Evolutionary conservation across 2,113 vertebrate species (phyloP).

Genomic region (Phyllostomus hastatus): DNA sequence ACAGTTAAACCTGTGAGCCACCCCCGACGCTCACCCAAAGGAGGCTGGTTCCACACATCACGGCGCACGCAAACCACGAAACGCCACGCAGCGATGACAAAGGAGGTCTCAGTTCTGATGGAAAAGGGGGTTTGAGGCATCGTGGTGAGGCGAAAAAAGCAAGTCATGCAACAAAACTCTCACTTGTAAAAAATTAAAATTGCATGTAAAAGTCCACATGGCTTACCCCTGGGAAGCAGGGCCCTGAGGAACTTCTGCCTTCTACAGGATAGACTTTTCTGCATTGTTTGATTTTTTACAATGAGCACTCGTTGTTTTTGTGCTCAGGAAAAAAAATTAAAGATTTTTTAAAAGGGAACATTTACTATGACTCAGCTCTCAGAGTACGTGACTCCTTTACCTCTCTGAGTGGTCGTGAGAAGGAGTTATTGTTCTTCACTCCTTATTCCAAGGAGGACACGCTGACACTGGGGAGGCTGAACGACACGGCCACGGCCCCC

Average conservation of each 20-base stretch:
- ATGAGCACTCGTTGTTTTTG: not conserved
- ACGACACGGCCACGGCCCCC: not conserved
- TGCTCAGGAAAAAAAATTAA: not conserved
- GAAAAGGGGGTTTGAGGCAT: not conserved
- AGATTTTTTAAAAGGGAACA: not conserved
- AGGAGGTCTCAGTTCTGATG: not conserved
- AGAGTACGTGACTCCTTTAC: not conserved
- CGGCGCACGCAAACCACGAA: not conserved
- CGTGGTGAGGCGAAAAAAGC: not conserved
- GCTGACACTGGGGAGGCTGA: not conserved
- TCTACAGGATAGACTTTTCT: not conserved
- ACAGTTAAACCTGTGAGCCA: not conserved
- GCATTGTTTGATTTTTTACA: not conserved
- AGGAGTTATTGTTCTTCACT: not conserved
- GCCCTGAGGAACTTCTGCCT: not conserved
- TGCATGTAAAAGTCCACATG: not conserved
- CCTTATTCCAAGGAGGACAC: not conserved
- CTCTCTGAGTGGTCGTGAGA: not conserved
- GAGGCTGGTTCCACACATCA: not conserved
- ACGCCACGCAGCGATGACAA: not conserved
- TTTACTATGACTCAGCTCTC: not conserved
- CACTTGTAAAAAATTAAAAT: not conserved
- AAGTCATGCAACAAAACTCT: not conserved
- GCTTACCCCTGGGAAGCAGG: not conserved
- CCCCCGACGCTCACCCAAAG: not conserved